These are phyloP conservation scores for human (Homo sapiens) DNA, from an alignment of 2,113 vertebrate genomes.

Conservation along the genomic window GRCh38 chrY:17052001-17052500, in stretches of 20 bases:
- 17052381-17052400: no score
- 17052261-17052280: no score
- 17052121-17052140: neutral
- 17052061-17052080: neutral
- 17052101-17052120: neutral
- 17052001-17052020: neutral
- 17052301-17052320: no score
- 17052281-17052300: no score
- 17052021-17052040: neutral
- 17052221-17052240: neutral
- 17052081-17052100: neutral
- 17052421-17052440: no score
- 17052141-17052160: neutral
- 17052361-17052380: no score
- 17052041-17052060: neutral
- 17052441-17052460: no score
- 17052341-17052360: no score
- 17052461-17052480: no score
- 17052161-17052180: neutral
- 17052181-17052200: neutral
- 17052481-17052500: no score
- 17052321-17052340: no score
- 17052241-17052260: neutral
- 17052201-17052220: neutral
- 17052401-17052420: no score